phyloP scores from a whole-genome alignment of 2,113 vertebrate species.

The Lynx canadensis region DNA sequence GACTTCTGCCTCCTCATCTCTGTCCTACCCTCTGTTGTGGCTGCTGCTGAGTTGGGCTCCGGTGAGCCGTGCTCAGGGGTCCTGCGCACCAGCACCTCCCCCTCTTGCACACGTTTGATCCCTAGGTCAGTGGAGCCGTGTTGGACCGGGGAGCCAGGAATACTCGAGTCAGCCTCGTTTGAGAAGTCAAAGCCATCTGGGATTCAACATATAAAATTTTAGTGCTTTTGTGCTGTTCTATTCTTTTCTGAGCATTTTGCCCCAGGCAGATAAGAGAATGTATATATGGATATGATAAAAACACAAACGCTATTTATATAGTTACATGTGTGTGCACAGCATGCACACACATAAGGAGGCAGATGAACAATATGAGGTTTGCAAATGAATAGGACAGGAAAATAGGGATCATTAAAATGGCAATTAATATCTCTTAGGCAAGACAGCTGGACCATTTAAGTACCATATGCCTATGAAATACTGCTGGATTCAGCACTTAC shows the following conservation, averaged over 20 bases:
- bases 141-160: constrained; percentile 94
- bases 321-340: constrained; percentile 73
- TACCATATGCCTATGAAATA: constrained; percentile 67
- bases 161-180: constrained; percentile 95
- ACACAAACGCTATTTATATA: constrained; percentile 82
- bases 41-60: constrained; percentile 93
- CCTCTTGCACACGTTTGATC: constrained; percentile 92
- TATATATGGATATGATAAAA: constrained; percentile 80
- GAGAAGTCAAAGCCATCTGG: constrained; percentile 99
- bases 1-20: constrained; percentile 90
- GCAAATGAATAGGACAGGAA: constrained; percentile 78
- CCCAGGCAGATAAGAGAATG: constrained; percentile 85
- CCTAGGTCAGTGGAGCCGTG: constrained; percentile 91
- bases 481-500: constrained; percentile 63
- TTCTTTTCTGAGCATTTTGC: constrained; percentile 83
- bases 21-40: constrained; percentile 99
- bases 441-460: constrained; percentile 75
- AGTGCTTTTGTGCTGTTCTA: constrained; percentile 85
- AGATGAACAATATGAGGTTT: constrained; percentile 79
- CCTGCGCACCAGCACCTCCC: constrained; percentile 91
- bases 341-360: constrained; percentile 83
- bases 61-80: constrained; percentile 89
- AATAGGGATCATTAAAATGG: constrained; percentile 71
- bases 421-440: constrained; percentile 69
- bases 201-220: constrained; percentile 98